Evolutionary conservation across 2,113 vertebrate genomes (phyloP).

Genomic region (Rhineura floridana): DNA sequence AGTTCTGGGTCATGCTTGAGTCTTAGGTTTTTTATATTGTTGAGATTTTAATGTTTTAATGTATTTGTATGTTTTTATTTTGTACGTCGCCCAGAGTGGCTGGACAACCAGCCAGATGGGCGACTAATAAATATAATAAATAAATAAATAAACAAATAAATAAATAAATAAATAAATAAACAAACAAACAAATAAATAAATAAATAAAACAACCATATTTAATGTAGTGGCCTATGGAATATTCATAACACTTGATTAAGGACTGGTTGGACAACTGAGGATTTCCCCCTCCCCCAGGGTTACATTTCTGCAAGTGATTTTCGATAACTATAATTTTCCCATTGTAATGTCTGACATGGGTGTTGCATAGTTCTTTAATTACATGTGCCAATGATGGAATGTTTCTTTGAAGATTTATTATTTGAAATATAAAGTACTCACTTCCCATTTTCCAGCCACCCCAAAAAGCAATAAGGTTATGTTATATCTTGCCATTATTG

Average conservation of each 20-base stretch:
- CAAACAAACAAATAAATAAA: too few species aligned
- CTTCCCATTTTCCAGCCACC: neutral
- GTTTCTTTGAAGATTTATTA: neutral
- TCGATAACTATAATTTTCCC: neutral
- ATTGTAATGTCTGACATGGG: neutral
- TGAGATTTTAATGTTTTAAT: too few species aligned
- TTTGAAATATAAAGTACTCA: neutral
- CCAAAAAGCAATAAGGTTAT: neutral
- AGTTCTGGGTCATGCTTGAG: neutral
- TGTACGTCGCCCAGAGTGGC: too few species aligned
- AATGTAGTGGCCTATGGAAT: neutral
- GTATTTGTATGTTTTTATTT: too few species aligned
- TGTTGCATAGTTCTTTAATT: neutral
- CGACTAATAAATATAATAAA: too few species aligned
- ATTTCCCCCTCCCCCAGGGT: neutral
- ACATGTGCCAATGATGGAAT: neutral
- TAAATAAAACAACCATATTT: neutral
- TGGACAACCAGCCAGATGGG: too few species aligned
- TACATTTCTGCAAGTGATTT: neutral
- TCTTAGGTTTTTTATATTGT: neutral
- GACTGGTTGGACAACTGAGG: neutral
- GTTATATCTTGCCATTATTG: neutral
- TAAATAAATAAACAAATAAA: too few species aligned
- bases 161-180: too few species aligned
- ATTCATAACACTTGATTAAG: neutral